Evolutionary conservation across 1,140 invertebrate genomes (phyloP).

Genomic region (Leucophenga varia): DNA sequence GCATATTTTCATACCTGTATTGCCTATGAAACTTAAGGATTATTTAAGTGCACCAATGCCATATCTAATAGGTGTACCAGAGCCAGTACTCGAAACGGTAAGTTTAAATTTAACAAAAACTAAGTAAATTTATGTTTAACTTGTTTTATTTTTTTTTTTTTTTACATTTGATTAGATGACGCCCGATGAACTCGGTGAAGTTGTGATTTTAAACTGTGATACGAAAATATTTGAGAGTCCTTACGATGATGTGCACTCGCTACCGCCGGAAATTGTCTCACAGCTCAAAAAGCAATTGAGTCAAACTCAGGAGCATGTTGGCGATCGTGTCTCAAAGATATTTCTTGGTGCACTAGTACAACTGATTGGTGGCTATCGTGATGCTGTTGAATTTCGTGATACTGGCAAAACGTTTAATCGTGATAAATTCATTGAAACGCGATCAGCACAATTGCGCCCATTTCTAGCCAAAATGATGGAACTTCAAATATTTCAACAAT

Average conservation of each 20-base stretch:
- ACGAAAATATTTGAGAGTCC: conserved; percentile 80
- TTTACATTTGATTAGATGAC: conserved; percentile 65
- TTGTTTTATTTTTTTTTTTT: conserved; percentile 57
- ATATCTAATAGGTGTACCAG: conserved; percentile 90
- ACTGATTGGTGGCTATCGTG: conserved; percentile 90
- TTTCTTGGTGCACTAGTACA: conserved; percentile 88
- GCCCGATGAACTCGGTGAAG: conserved; percentile 80
- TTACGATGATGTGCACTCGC: conserved; percentile 82
- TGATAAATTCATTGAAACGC: conserved; percentile 81
- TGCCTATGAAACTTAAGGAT: conserved; percentile 84
- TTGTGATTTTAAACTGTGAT: conserved; percentile 90
- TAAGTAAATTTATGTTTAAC: background rate
- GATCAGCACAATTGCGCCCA: conserved; percentile 78
- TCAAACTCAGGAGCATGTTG: conserved; percentile 63
- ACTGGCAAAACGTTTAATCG: conserved; percentile 85
- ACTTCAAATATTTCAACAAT: conserved; percentile 94
- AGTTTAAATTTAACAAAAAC: conserved; percentile 4
- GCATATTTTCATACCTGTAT: conserved; percentile 93
- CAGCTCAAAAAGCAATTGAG: conserved; percentile 65
- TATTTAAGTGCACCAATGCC: conserved; percentile 93
- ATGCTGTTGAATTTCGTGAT: conserved; percentile 75
- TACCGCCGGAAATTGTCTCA: conserved; percentile 80
- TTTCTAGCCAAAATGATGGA: conserved; percentile 89
- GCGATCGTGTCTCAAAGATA: conserved; percentile 86
- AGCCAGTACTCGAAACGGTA: conserved; percentile 70